Evolutionary conservation across 2,797 vertebrate genomes (phyloP), one percentile per base, ranked within the genome.

Genomic region (Falco columbarius): DNA sequence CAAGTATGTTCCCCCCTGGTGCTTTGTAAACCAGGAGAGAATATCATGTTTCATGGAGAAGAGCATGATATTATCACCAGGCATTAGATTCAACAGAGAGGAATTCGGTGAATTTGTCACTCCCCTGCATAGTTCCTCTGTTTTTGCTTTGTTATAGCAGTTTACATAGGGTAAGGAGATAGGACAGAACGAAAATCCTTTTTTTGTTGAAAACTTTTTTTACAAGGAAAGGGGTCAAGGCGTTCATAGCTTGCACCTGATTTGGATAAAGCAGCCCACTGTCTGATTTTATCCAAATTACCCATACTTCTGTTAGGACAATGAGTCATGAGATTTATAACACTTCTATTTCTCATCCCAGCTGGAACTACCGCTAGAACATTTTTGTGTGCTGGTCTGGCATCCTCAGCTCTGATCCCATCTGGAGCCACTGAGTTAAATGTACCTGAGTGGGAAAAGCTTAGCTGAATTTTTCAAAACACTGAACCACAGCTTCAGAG

Each of bases 81-180:
- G 51, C 38, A 88, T 68, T 77, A 83, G 75, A 88, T 95, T 88
- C 79, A 91, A 84, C 19, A 7, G 59, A 92, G 84, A 91, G 84
- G 89, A 96, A 90, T 91, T 83, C 73, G 66, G n/a, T 89, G 68
- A 92, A 93, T 86, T 96, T 92, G 77, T 93, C 77, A 92, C 93
- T 89, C 74, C 61, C 17, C 58, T 71, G 40, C 73, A 73, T 46
- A 92, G 89, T 62, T 92, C 42, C 68, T 89, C 75, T 91, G 75
- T 2, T 95, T 95, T 93, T 88, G 30, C 65, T 90, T 93, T 91
- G 49, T 86, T 94, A 59, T 14, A 92, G 81, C 75, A 79, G 77
- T 82, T 92, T 95, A 70, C 51, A 63, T 2, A 81, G 55, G 24
- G 79, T 74, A 93, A 90, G 38, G 30, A 80, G 74, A 92, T 63